phyloP scores from a whole-genome alignment of 2,113 vertebrate species.

The Leptocoma aspasia region DNA sequence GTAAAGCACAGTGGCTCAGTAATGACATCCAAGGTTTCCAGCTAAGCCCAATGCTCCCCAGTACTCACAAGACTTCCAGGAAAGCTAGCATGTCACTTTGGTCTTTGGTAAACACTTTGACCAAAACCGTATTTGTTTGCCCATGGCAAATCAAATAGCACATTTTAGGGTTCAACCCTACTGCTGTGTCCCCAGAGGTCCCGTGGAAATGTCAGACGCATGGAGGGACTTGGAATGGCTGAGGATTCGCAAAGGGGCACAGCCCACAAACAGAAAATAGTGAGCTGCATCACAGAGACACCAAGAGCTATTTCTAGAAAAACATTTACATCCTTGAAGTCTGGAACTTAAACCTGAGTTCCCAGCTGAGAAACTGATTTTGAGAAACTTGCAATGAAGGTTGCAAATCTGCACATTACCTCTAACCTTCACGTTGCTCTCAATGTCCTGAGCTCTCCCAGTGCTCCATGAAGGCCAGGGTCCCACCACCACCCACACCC shows the following conservation, averaged over 20 bases:
- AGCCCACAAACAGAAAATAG: background rate
- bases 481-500: background rate
- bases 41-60: background rate
- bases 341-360: background rate
- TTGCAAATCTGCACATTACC: background rate
- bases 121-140: conserved; percentile 19
- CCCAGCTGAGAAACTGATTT: background rate
- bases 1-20: background rate
- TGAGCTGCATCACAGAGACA: background rate
- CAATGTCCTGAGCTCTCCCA: background rate
- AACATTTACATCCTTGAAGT: background rate
- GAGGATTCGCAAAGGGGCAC: background rate
- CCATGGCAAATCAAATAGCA: conserved; percentile 7
- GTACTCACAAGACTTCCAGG: background rate
- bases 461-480: background rate
- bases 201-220: background rate
- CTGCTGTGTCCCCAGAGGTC: background rate
- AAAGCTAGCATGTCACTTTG: background rate
- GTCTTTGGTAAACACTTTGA: background rate
- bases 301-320: background rate
- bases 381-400: background rate
- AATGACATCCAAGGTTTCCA: background rate
- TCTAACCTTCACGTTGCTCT: background rate
- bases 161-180: background rate
- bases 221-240: background rate